Base-by-base conservation (phyloP, 2,797 vertebrate species). In the Poeciliopsis presidionis region DNA sequence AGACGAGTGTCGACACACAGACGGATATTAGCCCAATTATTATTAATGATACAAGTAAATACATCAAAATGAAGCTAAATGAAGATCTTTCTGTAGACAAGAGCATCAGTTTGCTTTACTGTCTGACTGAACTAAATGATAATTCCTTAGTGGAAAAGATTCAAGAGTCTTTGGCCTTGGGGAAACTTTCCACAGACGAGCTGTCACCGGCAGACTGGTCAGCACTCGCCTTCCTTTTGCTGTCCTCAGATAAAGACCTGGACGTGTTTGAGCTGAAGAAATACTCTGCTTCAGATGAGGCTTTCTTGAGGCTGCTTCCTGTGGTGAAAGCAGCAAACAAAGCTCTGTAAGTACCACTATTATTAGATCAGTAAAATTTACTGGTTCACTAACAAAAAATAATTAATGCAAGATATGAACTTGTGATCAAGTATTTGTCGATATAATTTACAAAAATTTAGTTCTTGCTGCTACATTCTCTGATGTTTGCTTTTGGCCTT, bases 231-330 rank as follows among this genome's bases (percentile, higher is more conserved):
- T 80, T 74, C 49, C 18, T 74, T 65, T 74, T 80, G 53, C 63
- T 80, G 73, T 74, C 78, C 7, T 80, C 78, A 33, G 78, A 73
- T 73, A 33, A 78, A 53, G 39, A 47, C 69, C 78, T 80, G 28
- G 63, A 76, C 3, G 47, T 67, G 47, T 76, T 76, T 53, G 74
- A 75, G 18, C 20, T 75, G 43, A 75, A 47, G 6, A 61, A 63
- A 47, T 75, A 33, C n/a, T 75, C 30, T 3, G 74, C 61, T 20
- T 76, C 61, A 41, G 33, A 76, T 1, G 74, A 76, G 45, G 59
- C 45, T 67, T 11, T 75, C 9, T 1, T 49, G 13, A 76, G 63
- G 20, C 36, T 76, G 47, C 43, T 75, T 28, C 74, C 57, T 14
- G 74, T 75, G 5, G 25, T 76, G 5, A 73, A 81, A 67, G 39